Evolutionary conservation across 1,140 invertebrate genomes (phyloP).

Genomic region (Temnothorax nylanderi): DNA sequence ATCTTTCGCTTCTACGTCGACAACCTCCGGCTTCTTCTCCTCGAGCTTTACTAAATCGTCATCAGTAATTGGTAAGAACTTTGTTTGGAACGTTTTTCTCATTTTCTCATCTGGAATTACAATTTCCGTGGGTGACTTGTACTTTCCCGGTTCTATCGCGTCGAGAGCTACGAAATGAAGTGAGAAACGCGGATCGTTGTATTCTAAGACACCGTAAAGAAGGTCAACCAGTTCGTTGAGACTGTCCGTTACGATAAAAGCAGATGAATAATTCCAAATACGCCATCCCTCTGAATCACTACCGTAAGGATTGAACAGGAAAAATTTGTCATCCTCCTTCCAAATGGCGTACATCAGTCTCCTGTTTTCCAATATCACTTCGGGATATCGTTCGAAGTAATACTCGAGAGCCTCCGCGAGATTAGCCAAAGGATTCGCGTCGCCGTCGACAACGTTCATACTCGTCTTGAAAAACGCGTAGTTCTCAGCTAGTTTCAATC

Average conservation of each 20-base stretch:
- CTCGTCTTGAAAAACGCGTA: conserved; percentile 66
- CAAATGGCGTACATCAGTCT: conserved; percentile 78
- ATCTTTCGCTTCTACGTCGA: not conserved
- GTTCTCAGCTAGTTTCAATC: conserved; percentile 71
- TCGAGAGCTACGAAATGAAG: conserved; percentile 76
- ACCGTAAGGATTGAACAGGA: conserved; percentile 82
- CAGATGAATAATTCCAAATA: conserved; percentile 67
- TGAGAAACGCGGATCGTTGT: conserved; percentile 75
- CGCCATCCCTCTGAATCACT: conserved; percentile 77
- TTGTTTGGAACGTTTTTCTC: conserved; percentile 74
- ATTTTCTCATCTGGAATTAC: conserved; percentile 44
- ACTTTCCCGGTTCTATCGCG: conserved; percentile 72
- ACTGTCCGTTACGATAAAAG: conserved; percentile 71
- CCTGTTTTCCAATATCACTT: conserved; percentile 80
- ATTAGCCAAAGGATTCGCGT: conserved; percentile 77
- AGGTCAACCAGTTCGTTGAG: conserved; percentile 77
- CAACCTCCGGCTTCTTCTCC: not conserved
- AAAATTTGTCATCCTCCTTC: conserved; percentile 73
- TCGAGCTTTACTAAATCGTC: conserved; percentile 72
- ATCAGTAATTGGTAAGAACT: conserved; percentile 79
- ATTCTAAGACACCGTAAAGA: conserved; percentile 77
- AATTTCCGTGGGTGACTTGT: conserved; percentile 41
- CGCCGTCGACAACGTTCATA: conserved; percentile 70
- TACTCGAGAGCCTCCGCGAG: conserved; percentile 79
- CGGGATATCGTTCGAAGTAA: conserved; percentile 75